A percentile compares a stretch with the other conserved stretches of the same genome.
Conservation (phyloP, 2,888 invertebrate genomes). For the Dryadula phaetusa region DNA sequence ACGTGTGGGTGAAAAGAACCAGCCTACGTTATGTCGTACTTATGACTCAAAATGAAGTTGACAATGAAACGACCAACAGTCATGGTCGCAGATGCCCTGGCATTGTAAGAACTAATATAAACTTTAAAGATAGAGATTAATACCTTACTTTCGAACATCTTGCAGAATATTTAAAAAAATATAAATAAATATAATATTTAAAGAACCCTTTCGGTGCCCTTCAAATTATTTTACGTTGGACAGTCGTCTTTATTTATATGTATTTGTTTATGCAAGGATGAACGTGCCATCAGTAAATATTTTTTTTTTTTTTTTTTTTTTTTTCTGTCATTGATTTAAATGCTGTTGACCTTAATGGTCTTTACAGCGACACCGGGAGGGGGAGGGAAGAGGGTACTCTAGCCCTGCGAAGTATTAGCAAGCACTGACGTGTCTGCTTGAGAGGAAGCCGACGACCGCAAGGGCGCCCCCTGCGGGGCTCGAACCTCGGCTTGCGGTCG, state of each 20-base stretch:
- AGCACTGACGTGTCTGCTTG: too few species aligned
- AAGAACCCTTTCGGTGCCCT: constrained; percentile 1
- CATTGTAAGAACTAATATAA: constrained; percentile 25
- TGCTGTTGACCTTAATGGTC: too few species aligned
- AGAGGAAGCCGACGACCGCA: too few species aligned
- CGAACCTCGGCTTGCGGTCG: too few species aligned
- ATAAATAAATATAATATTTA: constrained; percentile 15
- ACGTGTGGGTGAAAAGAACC: constrained; percentile 30
- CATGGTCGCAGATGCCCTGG: constrained; percentile 37
- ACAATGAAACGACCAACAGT: constrained; percentile 38
- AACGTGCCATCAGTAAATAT: constrained; percentile 13
- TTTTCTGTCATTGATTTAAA: too few species aligned
- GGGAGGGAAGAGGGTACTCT: too few species aligned
- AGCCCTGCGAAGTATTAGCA: too few species aligned
- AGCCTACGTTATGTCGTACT: constrained; percentile 28
- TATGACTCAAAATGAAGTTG: constrained; percentile 39
- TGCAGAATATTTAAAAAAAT: constrained; percentile 2
- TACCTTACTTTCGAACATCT: constrained; percentile 18
- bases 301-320: too few species aligned
- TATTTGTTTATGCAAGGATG: constrained; percentile 18
- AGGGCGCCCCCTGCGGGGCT: too few species aligned
- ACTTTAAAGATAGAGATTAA: constrained; percentile 27
- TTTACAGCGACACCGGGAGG: too few species aligned
- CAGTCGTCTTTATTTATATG: background rate
- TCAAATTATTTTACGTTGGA: constrained; percentile 11